phyloP scores from a whole-genome alignment of 1,140 invertebrate species.

The Eurosta solidaginis region DNA sequence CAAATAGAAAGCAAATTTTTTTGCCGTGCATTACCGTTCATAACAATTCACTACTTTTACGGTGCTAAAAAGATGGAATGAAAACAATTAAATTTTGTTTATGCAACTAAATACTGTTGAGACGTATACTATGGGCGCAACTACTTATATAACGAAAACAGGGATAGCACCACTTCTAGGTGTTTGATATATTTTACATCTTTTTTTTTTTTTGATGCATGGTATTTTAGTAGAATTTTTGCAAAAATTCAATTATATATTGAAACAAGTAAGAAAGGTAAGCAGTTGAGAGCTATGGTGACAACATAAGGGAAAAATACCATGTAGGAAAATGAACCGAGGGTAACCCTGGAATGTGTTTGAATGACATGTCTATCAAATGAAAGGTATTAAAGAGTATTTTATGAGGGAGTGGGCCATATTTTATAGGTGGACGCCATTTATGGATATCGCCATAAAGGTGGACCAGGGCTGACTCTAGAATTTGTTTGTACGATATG shows the following conservation, averaged over 20 bases:
- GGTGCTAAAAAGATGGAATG: neutral
- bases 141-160: neutral
- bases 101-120: constrained; percentile 24
- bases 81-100: constrained; percentile 18
- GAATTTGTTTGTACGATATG: too few species aligned
- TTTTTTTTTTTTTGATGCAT: neutral
- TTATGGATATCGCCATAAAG: too few species aligned
- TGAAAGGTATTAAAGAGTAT: too few species aligned
- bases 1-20: neutral
- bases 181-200: neutral
- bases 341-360: too few species aligned
- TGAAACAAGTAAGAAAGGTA: constrained; percentile 4
- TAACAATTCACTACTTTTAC: neutral
- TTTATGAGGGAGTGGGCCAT: too few species aligned
- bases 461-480: too few species aligned
- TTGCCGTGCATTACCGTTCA: neutral
- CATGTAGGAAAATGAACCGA: too few species aligned
- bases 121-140: neutral
- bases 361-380: too few species aligned
- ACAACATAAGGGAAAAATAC: too few species aligned
- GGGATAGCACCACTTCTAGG: too few species aligned
- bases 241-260: constrained; percentile 23
- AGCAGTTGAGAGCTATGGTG: too few species aligned
- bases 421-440: too few species aligned
- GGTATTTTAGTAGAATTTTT: neutral